A percentile compares a stretch with the other conserved stretches of the same genome.
Conservation (phyloP, 2,797 vertebrate genomes). For the Champsocephalus gunnari region DNA sequence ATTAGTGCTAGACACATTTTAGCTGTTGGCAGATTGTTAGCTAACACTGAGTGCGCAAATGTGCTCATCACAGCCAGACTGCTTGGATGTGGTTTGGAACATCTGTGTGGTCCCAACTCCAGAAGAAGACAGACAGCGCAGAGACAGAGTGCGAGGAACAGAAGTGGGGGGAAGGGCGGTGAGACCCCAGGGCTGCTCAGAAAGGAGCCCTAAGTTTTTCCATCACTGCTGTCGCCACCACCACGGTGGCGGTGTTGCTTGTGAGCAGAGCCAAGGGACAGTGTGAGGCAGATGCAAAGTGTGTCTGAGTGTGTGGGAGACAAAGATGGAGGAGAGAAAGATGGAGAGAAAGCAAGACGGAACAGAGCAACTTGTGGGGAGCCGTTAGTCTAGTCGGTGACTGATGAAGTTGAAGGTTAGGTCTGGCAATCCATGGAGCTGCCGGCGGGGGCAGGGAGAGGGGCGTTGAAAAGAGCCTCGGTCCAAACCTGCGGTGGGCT, state of each 20-base stretch:
- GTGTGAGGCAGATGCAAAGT: slow-evolving; percentile 58
- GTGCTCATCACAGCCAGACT: slow-evolving; percentile 84
- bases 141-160: slow-evolving; percentile 71
- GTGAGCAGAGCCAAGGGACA: slow-evolving; percentile 71
- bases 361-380: slow-evolving; percentile 69
- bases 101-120: slow-evolving; percentile 85
- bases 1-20: slow-evolving; percentile 78
- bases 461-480: slow-evolving; percentile 70
- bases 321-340: slow-evolving; percentile 13
- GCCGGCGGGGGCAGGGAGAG: slow-evolving; percentile 56
- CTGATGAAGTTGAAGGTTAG: slow-evolving; percentile 78
- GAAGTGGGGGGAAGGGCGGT: slow-evolving; percentile 58
- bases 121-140: slow-evolving; percentile 80
- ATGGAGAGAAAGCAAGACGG: slow-evolving; percentile 51
- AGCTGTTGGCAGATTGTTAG: slow-evolving; percentile 81
- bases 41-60: slow-evolving; percentile 83
- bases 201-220: slow-evolving; percentile 82
- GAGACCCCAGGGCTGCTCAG: slow-evolving; percentile 73
- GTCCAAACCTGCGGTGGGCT: slow-evolving; percentile 78
- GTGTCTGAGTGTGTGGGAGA: slow-evolving; percentile 27
- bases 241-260: slow-evolving; percentile 57
- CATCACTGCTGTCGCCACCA: slow-evolving; percentile 78
- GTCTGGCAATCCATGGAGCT: slow-evolving; percentile 74
- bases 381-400: slow-evolving; percentile 74
- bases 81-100: slow-evolving; percentile 87